Evolutionary conservation across 2,113 vertebrate species (phyloP).

Genomic region (Grammomys dolichurus): DNA sequence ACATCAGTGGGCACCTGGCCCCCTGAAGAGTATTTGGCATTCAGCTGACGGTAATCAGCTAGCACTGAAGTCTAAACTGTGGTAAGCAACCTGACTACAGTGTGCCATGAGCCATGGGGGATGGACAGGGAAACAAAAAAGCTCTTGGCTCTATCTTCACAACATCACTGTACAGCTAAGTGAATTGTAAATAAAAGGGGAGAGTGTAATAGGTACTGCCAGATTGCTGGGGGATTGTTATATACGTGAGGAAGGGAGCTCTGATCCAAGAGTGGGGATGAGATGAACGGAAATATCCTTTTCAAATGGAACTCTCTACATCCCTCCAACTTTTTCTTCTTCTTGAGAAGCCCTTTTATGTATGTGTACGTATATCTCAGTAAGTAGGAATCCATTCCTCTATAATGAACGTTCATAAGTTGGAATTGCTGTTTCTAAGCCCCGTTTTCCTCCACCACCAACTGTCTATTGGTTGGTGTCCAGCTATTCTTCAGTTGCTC

Average conservation of each 20-base stretch:
- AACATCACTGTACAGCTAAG: neutral
- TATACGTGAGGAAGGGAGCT: neutral
- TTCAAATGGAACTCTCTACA: neutral
- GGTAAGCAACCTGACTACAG: neutral
- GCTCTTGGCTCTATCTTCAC: neutral
- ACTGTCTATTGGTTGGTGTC: neutral
- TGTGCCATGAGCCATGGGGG: neutral
- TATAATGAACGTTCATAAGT: neutral
- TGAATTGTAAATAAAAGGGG: neutral
- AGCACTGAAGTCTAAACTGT: neutral
- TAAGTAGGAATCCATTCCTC: neutral
- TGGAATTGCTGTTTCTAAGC: neutral
- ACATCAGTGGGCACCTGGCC: neutral
- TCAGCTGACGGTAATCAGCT: accelerated
- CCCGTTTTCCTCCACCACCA: neutral
- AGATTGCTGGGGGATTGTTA: neutral
- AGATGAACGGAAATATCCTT: neutral
- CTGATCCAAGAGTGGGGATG: neutral
- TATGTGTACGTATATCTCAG: neutral
- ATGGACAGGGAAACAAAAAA: neutral
- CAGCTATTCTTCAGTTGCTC: neutral
- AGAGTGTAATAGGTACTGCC: neutral
- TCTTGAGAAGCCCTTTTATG: neutral
- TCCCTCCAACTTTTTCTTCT: neutral
- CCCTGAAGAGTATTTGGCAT: neutral